Conservation (phyloP, 2,113 vertebrate genomes). For the Spea multiplicata region DNA sequence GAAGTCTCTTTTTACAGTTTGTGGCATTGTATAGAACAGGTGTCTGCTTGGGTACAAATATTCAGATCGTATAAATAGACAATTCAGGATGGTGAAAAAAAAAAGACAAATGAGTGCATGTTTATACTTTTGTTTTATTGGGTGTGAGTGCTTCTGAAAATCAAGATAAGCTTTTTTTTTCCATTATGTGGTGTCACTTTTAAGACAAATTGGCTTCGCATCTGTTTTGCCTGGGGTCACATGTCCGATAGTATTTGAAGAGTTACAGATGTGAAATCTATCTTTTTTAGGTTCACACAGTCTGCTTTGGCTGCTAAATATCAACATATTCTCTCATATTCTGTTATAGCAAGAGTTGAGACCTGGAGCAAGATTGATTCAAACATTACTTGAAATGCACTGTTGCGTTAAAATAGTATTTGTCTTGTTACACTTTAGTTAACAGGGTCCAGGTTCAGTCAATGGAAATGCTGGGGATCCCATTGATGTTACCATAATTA, state of each 20-base stretch:
- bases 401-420: too few relatives aligned
- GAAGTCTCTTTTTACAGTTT: neutral
- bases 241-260: neutral
- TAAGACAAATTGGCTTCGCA: conserved; percentile 19
- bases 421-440: too few relatives aligned
- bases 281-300: neutral
- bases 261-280: conserved; percentile 4
- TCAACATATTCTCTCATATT: neutral
- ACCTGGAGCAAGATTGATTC: neutral
- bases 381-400: too few relatives aligned
- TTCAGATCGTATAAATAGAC: conserved; percentile 5
- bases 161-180: conserved; percentile 4
- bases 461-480: too few relatives aligned
- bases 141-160: conserved; percentile 13
- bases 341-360: neutral
- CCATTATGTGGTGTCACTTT: neutral
- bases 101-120: neutral
- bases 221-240: conserved; percentile 14
- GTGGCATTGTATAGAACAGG: neutral
- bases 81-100: neutral
- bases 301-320: neutral
- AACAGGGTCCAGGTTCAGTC: too few relatives aligned
- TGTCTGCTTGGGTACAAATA: neutral
- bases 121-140: conserved; percentile 3
- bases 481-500: too few relatives aligned